These are phyloP conservation scores for Caenorhabditis angaria DNA, from an alignment of 2,888 invertebrate genomes.

Conservation along the genomic window DNA sequence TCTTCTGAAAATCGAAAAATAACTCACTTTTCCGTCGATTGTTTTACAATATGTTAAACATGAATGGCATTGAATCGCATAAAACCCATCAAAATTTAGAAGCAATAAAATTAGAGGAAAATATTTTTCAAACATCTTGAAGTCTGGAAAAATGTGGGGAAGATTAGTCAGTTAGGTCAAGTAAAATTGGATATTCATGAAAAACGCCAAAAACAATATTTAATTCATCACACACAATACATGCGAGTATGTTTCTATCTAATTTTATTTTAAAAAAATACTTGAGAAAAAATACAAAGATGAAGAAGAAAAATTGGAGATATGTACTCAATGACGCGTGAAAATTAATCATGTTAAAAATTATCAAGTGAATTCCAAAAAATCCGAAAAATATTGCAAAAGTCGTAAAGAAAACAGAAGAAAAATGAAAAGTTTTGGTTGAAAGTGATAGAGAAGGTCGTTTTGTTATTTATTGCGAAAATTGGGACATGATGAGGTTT, in stretches of 20 bases:
- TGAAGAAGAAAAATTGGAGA: neutral
- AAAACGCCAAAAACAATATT: neutral
- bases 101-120: neutral
- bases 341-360: neutral
- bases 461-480: neutral
- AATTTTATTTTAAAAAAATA: neutral
- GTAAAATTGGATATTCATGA: neutral
- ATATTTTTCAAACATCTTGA: neutral
- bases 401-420: neutral
- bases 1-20: neutral
- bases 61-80: slow-evolving; percentile 60
- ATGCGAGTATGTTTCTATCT: neutral
- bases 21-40: slow-evolving; percentile 38
- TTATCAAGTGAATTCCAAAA: neutral
- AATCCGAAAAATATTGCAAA: neutral
- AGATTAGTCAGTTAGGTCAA: neutral
- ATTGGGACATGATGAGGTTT: neutral
- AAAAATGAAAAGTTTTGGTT: neutral
- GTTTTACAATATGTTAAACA: slow-evolving; percentile 65
- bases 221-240: neutral
- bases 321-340: neutral
- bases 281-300: neutral
- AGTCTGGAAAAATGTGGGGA: no score
- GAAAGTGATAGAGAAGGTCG: neutral
- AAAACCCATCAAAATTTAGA: neutral